Evolutionary conservation across 2,888 invertebrate genomes (phyloP).

Genomic region (Gisinianus flammeolus): DNA sequence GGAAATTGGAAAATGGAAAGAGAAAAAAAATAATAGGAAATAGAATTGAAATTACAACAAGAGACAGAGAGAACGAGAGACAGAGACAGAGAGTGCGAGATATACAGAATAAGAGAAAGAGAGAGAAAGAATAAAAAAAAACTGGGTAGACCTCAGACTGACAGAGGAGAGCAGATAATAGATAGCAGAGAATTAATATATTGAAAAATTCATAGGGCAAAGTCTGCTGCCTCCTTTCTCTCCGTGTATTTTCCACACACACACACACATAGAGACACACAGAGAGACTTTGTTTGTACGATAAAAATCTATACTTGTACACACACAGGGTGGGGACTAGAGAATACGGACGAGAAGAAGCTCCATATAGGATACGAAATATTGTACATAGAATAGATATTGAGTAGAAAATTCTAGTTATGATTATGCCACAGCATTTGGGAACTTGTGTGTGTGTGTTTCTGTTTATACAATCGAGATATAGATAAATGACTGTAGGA

Average conservation of each 20-base stretch:
- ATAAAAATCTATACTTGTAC: constrained; percentile 30
- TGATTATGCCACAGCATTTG: neutral
- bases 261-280: neutral
- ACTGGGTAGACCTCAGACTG: neutral
- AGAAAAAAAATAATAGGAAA: neutral
- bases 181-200: constrained; percentile 33
- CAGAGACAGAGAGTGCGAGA: neutral
- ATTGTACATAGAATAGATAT: too few relatives aligned
- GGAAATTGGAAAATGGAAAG: neutral
- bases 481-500: neutral
- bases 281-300: constrained; percentile 9
- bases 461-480: constrained; percentile 21
- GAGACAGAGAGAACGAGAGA: neutral
- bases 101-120: neutral
- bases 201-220: constrained; percentile 27
- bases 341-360: neutral
- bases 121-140: neutral
- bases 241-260: neutral
- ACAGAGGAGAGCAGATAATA: constrained; percentile 8
- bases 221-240: neutral
- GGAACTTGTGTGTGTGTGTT: neutral
- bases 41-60: neutral
- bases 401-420: neutral
- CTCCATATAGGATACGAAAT: neutral
- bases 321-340: neutral